Evolutionary conservation across 2,113 vertebrate species (phyloP), one percentile per base, ranked within the genome.

Genomic region (Cervus canadensis): DNA sequence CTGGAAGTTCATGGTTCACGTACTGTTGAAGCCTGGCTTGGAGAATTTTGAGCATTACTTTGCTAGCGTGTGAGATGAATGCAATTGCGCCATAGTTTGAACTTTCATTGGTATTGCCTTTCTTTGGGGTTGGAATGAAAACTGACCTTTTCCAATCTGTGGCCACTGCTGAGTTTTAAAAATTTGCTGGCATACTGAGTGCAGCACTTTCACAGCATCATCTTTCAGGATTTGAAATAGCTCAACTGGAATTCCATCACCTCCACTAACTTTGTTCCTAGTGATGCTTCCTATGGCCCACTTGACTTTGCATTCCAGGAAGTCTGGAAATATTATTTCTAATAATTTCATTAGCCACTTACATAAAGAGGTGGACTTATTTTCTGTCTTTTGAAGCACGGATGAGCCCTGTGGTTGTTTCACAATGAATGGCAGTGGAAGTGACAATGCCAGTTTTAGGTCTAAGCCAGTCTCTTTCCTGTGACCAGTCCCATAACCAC

Each of bases 351-450:
- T 52, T 10, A 4, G 23, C n/a, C 5, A 10, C n/a, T n/a, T 60
- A 13, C 16, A n/a, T 62, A 25, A 62, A 86, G 16, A 62, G 15
- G 15, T 25, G 2, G 36, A 19, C 56, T 71, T 54, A 14, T 86
- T 43, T 50, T 7, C 25, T 36, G 1, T 84, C 6, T 17, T 62
- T 1, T n/a, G 87, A 43, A 45, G 40, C 62, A 45, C 28, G 11
- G 4, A 45, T 28, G 81, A 21, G 2, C 21, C 16, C 26, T 67
- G 30, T 40, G 43, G 40, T 62, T 5, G n/a, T 3, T 71, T 81
- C 25, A 62, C 28, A 43, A n/a, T 6, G 1, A 30, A 10, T 40
- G 11, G 2, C 17, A 45, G 1, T 33, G 0, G 6, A 28, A 54
- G 4, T 26, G 57, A 79, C 17, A 4, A 1, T 6, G 48, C 4